Conservation (phyloP, 2,797 vertebrate genomes). For the Darevskia mixta region DNA sequence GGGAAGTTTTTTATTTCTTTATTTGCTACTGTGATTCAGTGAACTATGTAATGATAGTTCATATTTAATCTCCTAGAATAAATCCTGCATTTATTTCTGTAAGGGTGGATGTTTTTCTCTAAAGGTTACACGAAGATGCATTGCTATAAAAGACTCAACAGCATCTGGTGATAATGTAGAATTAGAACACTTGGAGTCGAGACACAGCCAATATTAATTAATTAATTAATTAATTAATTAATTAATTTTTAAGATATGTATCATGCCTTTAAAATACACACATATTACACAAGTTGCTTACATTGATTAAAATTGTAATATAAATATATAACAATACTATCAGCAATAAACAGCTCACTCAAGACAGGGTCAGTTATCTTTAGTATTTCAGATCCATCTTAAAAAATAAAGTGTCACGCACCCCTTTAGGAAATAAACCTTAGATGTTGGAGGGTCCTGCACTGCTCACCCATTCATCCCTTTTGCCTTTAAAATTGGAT, state of each 20-base stretch:
- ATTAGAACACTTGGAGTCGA: neutral
- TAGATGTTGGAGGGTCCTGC: too few species aligned
- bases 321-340: neutral
- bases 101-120: neutral
- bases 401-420: too few species aligned
- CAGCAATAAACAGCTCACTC: neutral
- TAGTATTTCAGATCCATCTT: neutral
- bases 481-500: neutral
- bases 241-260: neutral
- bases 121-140: neutral
- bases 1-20: neutral
- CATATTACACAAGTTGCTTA: neutral
- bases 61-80: neutral
- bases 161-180: neutral
- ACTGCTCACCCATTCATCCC: too few species aligned
- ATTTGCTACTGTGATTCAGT: neutral
- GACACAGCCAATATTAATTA: neutral
- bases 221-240: neutral
- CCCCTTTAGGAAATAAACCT: neutral
- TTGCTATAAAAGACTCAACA: neutral
- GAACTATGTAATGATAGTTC: constrained; percentile 15
- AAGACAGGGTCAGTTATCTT: neutral
- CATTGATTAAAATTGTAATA: neutral
- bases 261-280: neutral
- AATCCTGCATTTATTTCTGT: neutral